phyloP scores from a whole-genome alignment of 2,797 vertebrate genomes.

The Aplochiton taeniatus region DNA sequence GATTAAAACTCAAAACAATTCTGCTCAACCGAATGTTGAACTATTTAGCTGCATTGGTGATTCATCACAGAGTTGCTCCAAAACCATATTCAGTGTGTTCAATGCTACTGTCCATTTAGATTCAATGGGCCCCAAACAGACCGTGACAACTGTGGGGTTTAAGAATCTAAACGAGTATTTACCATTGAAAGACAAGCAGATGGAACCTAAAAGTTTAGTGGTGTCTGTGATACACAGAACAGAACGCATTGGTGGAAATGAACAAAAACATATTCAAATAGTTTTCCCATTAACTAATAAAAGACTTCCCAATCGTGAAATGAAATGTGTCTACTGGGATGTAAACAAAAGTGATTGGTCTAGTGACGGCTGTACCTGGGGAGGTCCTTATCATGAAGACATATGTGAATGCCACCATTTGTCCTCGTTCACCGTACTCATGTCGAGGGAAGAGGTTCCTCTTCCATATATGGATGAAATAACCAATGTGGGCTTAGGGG shows the following conservation, averaged over 20 bases:
- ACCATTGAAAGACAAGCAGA: rapidly evolving
- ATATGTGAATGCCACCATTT: conserved; percentile 59
- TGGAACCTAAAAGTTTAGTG: conserved; percentile 39
- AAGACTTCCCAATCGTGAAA: conserved; percentile 5
- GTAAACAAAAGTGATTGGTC: conserved; percentile 9
- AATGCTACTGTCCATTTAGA: rapidly evolving
- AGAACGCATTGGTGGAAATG: not conserved
- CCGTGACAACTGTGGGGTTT: conserved; percentile 49
- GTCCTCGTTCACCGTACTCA: conserved; percentile 71
- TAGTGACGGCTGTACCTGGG: conserved; percentile 7
- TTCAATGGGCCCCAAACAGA: rapidly evolving
- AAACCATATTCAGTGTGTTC: not conserved
- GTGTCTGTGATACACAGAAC: conserved; percentile 39
- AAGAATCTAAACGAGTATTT: conserved; percentile 40
- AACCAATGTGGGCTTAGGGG: conserved; percentile 58
- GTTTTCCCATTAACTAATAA: rapidly evolving
- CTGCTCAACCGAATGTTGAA: conserved; percentile 37
- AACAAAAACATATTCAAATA: not conserved
- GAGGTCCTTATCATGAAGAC: rapidly evolving
- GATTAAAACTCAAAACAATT: rapidly evolving
- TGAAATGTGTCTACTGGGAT: conserved; percentile 69
- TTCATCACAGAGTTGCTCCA: not conserved
- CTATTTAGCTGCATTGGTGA: not conserved
- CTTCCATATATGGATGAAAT: conserved; percentile 39
- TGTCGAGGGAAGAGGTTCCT: conserved; percentile 21